Evolutionary conservation across 2,888 invertebrate genomes (phyloP), one percentile per base, ranked within the genome.

Genomic region (Hipparchia semele): DNA sequence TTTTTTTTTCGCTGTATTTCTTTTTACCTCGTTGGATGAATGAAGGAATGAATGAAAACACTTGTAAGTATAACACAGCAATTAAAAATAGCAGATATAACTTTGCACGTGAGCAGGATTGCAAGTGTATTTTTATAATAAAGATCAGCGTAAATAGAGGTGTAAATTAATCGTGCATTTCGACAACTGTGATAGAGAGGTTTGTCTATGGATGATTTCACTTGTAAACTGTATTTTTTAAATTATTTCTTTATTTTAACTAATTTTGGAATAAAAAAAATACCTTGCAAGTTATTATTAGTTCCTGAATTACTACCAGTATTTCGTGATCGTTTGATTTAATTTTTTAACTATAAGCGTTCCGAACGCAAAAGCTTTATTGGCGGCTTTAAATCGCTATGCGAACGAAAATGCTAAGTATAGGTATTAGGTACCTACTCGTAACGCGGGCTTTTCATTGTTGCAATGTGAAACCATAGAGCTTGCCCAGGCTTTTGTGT

Each of bases 281-380:
- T 71, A 78, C 83, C 80, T 76, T 83, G 87, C 85, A 88, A 90
- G 91, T 90, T 60, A 86, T 82, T 81, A 83, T 86, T 89, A 91
- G 93, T 93, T 93, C 93, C 93, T 93, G 90, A 91, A 92, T 90
- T 89, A 92, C 91, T 84, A 87, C 87, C 92, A 92, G 92, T 93
- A 92, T 93, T 92, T 87, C 79, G 82, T 85, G 82, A 83, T 79
- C 75, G 80, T 82, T 86, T 78, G 84, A 83, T 80, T 77, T 70
- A 60, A 10, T 39, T 60, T 39, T 33, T 12, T 8, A 60, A 2
- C 5, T 60, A 10, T 60, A 39, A 60, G 59, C 59, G 59, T 33
- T 60, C 10, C 23, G 33, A 33, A 60, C 59, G 33, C 59, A 33
- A 33, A 60, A 60, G 59, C 33, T 13, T 2, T 39, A n/a, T n/a